Base-by-base conservation (phyloP, 2,888 invertebrate genomes). In the Amphipyra tragopoginis region DNA sequence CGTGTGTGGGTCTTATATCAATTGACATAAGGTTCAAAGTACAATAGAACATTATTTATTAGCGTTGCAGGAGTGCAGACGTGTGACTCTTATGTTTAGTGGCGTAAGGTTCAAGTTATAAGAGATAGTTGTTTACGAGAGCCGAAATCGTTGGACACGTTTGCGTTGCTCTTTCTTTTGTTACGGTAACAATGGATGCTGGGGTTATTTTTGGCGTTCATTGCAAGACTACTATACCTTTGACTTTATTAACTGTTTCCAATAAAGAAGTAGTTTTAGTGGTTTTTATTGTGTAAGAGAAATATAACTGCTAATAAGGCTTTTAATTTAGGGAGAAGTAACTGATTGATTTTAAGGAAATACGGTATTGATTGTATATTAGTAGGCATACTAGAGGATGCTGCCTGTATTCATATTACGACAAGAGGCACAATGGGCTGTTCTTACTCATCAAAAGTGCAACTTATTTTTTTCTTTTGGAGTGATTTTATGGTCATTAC, bases 81-180 rank as follows among this genome's bases (percentile, higher is more conserved):
- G 2, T 0, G 5, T 53, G 39, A 49, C 14, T 50, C 44, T 40
- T 66, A 45, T 5, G 0, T 0, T 0, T 0, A 4, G 8, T 5
- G 0, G 0, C 0, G 38, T 45, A 69, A 54, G 38, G 70, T 69
- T 50, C 1, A 45, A 38, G 14, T 53, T 62, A 4, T 4, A 43
- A 52, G 5, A 14, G n/a, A 34, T 10, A 26, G 8, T 58, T 14
- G 9, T 51, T 51, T 47, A 59, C 38, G 26, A 11, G 13, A 21
- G 11, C 21, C 7, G 29, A 2, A 5, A 29, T 4, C 7, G 13
- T 10, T 1, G 36, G 21, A 14, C 29, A 71, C 43, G 65, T 58
- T 21, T 21, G 21, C 21, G 72, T 58, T 43, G 21, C 54, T 54
- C 34, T 65, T 58, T 47, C 57, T 43, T 65, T 69, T 65, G 65